phyloP scores from a whole-genome alignment of 1,140 invertebrate species.

The Branchinecta lindahli region DNA sequence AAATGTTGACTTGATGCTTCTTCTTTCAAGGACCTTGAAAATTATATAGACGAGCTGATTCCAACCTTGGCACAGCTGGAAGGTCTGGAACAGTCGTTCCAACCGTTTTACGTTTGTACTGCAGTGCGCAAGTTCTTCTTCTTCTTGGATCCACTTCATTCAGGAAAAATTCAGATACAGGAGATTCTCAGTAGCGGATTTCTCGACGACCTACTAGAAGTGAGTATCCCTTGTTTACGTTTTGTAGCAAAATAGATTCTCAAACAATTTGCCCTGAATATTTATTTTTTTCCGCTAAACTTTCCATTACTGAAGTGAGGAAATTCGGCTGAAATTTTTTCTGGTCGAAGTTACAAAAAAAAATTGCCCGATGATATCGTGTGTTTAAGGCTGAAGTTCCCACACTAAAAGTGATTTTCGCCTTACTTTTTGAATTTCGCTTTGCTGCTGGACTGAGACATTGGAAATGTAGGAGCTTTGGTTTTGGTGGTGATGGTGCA shows the following conservation, averaged over 20 bases:
- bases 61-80: conserved; percentile 76
- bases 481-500: too few relatives aligned
- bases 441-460: too few relatives aligned
- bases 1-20: neutral
- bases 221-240: conserved; percentile 27
- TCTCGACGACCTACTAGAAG: conserved; percentile 75
- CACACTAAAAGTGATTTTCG: too few relatives aligned
- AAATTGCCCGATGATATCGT: neutral
- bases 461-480: too few relatives aligned
- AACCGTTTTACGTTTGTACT: conserved; percentile 90
- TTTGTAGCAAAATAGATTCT: conserved; percentile 4
- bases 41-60: conserved; percentile 82
- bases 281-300: neutral
- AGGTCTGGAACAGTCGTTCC: conserved; percentile 78
- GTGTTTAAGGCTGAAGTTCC: too few relatives aligned
- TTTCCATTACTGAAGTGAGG: neutral
- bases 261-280: neutral
- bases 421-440: too few relatives aligned
- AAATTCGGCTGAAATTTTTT: neutral
- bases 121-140: conserved; percentile 90
- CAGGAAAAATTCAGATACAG: conserved; percentile 71
- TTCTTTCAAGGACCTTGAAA: conserved; percentile 66
- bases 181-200: conserved; percentile 83
- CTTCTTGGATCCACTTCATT: conserved; percentile 75
- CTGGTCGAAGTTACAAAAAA: neutral